A percentile compares a stretch with the other conserved stretches of the same genome.
Conservation (phyloP, 2,888 invertebrate species). For the Crematogaster levior region DNA sequence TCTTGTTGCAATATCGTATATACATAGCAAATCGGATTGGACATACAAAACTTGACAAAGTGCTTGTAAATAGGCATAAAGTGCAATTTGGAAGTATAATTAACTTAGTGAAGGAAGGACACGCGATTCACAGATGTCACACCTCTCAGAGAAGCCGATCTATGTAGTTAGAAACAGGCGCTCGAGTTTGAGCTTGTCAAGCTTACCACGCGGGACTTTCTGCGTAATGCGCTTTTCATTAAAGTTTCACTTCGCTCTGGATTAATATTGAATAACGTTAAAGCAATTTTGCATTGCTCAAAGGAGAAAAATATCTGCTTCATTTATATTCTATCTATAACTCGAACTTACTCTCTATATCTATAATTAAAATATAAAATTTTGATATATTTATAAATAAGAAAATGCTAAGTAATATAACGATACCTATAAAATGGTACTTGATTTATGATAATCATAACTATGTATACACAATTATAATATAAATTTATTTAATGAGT, state of each 20-base stretch:
- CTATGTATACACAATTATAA: not conserved
- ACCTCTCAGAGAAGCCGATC: conserved; percentile 18
- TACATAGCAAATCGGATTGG: not conserved
- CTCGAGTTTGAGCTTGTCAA: conserved; percentile 11
- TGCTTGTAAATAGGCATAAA: conserved; percentile 33
- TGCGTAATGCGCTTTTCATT: conserved; percentile 30
- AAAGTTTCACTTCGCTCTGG: conserved; percentile 11
- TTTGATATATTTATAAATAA: not conserved
- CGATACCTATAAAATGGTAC: not conserved
- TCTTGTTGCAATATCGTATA: not conserved
- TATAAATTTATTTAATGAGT: not conserved
- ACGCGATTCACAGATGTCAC: conserved; percentile 33
- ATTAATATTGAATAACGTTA: conserved; percentile 25
- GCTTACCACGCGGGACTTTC: conserved; percentile 29
- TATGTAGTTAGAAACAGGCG: conserved; percentile 27
- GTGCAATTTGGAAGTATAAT: conserved; percentile 40
- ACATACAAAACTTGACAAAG: conserved; percentile 2
- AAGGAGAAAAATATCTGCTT: not conserved
- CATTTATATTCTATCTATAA: not conserved
- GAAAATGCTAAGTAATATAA: not conserved
- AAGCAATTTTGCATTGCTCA: not conserved
- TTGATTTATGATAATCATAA: not conserved
- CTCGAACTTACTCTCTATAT: too few relatives aligned
- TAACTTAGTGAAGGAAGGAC: conserved; percentile 3
- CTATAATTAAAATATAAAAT: not conserved